Evolutionary conservation across 1,140 invertebrate species (phyloP).

Genomic region (Leptoteleia sp.): DNA sequence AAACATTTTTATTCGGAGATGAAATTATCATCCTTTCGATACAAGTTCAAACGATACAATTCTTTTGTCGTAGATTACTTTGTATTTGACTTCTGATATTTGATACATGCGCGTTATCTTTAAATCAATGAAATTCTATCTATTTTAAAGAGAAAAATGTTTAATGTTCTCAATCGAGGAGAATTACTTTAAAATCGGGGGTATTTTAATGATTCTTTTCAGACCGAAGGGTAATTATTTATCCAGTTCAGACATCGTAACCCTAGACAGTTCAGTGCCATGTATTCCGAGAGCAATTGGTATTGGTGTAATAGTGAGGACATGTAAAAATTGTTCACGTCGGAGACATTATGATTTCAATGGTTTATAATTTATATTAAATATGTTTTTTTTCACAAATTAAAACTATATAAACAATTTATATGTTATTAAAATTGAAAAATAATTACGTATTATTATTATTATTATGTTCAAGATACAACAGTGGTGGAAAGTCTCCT

Average conservation of each 20-base stretch:
- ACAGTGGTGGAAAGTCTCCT: constrained; percentile 25
- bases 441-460: too few relatives aligned
- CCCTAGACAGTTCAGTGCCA: constrained; percentile 57
- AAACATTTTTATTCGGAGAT: neutral
- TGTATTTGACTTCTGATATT: constrained; percentile 17
- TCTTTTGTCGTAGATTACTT: constrained; percentile 13
- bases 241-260: constrained; percentile 49
- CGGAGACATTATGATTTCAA: constrained; percentile 50
- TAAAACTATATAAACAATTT: too few relatives aligned
- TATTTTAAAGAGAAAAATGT: constrained; percentile 20
- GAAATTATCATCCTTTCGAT: constrained; percentile 19
- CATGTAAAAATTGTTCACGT: constrained; percentile 51
- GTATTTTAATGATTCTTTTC: too few relatives aligned
- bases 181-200: too few relatives aligned
- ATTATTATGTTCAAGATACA: too few relatives aligned
- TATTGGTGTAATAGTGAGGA: constrained; percentile 50
- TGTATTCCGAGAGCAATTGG: constrained; percentile 46
- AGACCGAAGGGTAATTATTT: constrained; percentile 43
- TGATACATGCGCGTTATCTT: constrained; percentile 13
- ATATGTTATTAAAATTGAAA: too few relatives aligned
- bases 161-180: neutral
- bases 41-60: constrained; percentile 17
- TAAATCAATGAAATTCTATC: constrained; percentile 30
- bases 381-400: too few relatives aligned
- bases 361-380: too few relatives aligned